phyloP scores from a whole-genome alignment of 2,888 invertebrate species.

The Quadroppia sp. region DNA sequence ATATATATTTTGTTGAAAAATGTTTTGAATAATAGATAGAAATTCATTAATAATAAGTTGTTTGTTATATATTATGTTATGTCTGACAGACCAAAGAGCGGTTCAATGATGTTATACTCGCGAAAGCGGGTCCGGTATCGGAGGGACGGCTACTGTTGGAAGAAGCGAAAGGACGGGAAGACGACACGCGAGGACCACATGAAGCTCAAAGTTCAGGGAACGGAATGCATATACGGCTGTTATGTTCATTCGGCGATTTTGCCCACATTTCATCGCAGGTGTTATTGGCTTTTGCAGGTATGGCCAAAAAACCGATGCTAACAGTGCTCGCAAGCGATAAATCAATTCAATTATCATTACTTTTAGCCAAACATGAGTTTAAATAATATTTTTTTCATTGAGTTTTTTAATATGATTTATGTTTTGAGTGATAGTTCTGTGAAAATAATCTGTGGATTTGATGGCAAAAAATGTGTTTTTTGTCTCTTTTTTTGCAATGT shows the following conservation, averaged over 20 bases:
- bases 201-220: conserved; percentile 96
- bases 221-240: conserved; percentile 96
- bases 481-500: no score
- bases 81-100: conserved; percentile 86
- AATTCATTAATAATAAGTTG: conserved; percentile 7
- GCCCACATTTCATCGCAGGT: conserved; percentile 95
- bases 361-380: no score
- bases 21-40: background rate
- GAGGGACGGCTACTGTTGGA: conserved; percentile 97
- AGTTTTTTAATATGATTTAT: no score
- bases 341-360: no score
- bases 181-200: conserved; percentile 98
- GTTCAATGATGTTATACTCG: conserved; percentile 92
- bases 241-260: conserved; percentile 98
- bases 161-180: conserved; percentile 95
- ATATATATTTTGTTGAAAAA: no score
- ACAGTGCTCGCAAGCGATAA: background rate
- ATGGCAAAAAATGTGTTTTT: no score
- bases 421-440: no score
- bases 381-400: no score
- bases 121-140: conserved; percentile 92
- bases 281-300: conserved; percentile 96
- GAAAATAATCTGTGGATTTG: no score
- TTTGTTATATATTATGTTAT: conserved; percentile 50
- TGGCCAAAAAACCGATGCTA: no score